Conservation (phyloP, 2,797 vertebrate species). For the Alosa sapidissima region DNA sequence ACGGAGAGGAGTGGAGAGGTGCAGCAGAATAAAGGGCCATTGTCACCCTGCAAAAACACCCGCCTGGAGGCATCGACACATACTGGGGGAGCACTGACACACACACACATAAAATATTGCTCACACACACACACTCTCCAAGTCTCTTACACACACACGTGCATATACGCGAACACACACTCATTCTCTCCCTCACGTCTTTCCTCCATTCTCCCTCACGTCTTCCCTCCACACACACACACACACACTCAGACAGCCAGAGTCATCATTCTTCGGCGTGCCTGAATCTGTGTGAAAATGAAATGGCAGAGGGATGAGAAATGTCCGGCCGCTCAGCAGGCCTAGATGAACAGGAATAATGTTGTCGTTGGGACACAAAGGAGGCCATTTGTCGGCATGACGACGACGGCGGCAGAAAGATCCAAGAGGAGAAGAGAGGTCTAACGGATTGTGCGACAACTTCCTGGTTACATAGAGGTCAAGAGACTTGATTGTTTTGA, state of each 20-base stretch:
- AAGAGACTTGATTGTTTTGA: not conserved
- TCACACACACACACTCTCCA: constrained; percentile 41
- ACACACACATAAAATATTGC: constrained; percentile 48
- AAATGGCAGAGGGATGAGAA: constrained; percentile 73
- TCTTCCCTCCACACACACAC: constrained; percentile 20
- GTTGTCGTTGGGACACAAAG: constrained; percentile 55
- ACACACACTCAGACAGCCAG: constrained; percentile 52
- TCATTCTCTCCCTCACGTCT: constrained; percentile 39
- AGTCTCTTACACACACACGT: constrained; percentile 43
- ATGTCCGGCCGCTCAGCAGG: constrained; percentile 65
- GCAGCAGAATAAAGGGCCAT: constrained; percentile 84
- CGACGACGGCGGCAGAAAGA: not conserved
- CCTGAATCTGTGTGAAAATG: constrained; percentile 69
- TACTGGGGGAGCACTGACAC: constrained; percentile 50
- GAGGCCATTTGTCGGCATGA: constrained; percentile 12
- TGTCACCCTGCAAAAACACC: constrained; percentile 82
- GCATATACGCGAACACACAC: constrained; percentile 51
- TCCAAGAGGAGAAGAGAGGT: not conserved
- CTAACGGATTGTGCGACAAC: not conserved
- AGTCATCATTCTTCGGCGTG: constrained; percentile 59
- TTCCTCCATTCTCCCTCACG: too few relatives aligned
- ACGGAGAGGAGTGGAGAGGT: constrained; percentile 75
- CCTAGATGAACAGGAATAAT: constrained; percentile 74
- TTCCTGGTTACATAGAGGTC: not conserved
- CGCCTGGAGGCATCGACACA: constrained; percentile 70